These are phyloP conservation scores for Neogobius melanostomus DNA, from an alignment of 2,113 vertebrate genomes.

Conservation along the genomic window DNA sequence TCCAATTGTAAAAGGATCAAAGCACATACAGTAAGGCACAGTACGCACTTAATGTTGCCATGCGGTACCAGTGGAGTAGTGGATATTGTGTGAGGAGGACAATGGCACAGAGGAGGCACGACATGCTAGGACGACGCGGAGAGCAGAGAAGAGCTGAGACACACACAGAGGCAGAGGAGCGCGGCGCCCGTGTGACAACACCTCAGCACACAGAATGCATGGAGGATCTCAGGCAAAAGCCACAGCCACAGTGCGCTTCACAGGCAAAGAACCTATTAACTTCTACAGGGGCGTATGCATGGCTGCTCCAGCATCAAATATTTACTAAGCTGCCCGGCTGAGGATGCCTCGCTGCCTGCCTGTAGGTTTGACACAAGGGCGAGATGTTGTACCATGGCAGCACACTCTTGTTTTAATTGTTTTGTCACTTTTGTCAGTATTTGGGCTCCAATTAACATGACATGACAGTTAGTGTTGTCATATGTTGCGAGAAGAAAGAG, in stretches of 20 bases:
- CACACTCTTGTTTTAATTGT: constrained; percentile 45
- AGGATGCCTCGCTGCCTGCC: constrained; percentile 27
- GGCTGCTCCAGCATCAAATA: constrained; percentile 67
- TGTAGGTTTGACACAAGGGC: constrained; percentile 24
- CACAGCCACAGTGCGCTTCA: constrained; percentile 6
- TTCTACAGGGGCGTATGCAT: constrained; percentile 45
- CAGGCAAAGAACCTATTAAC: constrained; percentile 38
- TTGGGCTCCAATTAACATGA: constrained; percentile 38
- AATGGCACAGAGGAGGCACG: constrained; percentile 33
- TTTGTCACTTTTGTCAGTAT: constrained; percentile 23
- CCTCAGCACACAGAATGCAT: neutral
- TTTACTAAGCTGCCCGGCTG: constrained; percentile 53
- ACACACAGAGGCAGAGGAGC: constrained; percentile 29
- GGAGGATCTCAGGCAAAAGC: neutral
- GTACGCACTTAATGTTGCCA: constrained; percentile 11
- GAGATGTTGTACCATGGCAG: constrained; percentile 5
- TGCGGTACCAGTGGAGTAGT: constrained; percentile 42
- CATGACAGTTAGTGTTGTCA: constrained; percentile 36
- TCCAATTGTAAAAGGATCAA: neutral
- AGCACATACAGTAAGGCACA: neutral
- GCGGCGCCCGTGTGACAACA: constrained; percentile 34
- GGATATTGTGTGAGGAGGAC: constrained; percentile 32
- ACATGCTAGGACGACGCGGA: constrained; percentile 47
- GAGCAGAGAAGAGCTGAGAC: constrained; percentile 30
- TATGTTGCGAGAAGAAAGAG: constrained; percentile 22